Conservation (phyloP, 2,113 vertebrate genomes). For the Natator depressus region DNA sequence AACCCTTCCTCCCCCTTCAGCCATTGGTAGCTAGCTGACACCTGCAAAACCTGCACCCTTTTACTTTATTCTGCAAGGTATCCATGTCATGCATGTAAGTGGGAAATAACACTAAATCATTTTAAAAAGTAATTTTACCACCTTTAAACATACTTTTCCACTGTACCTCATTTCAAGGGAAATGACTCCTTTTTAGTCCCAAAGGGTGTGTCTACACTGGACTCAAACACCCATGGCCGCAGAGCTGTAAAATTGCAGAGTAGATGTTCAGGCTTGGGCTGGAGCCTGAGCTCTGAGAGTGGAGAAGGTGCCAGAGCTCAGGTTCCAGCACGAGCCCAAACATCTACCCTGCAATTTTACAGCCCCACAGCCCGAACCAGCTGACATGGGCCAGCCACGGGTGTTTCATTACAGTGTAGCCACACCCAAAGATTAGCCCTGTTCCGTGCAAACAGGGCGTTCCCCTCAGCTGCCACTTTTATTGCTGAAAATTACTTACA, state of each 20-base stretch:
- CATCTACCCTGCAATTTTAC: not conserved
- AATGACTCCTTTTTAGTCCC: accelerated
- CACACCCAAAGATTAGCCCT: not conserved
- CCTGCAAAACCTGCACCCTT: not conserved
- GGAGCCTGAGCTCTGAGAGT: not conserved
- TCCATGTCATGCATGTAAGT: accelerated
- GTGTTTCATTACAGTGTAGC: not conserved
- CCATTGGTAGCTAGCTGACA: accelerated
- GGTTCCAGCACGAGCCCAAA: not conserved
- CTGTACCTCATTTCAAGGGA: not conserved
- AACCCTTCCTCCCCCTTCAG: not conserved
- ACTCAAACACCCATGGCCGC: no score
- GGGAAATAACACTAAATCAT: not conserved
- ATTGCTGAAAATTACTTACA: not conserved
- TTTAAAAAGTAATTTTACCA: not conserved
- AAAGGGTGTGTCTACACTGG: not conserved
- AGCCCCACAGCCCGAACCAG: not conserved
- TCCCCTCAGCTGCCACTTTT: not conserved
- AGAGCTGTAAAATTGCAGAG: not conserved
- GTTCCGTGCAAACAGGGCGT: not conserved
- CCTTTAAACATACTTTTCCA: not conserved
- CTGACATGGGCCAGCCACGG: not conserved
- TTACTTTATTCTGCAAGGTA: not conserved
- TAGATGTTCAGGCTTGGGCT: not conserved
- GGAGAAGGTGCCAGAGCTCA: not conserved